Evolutionary conservation across 92 coral and sea anemone species (phyloP), one percentile per base, ranked within the genome.

Genomic region (Palythoa grandis): DNA sequence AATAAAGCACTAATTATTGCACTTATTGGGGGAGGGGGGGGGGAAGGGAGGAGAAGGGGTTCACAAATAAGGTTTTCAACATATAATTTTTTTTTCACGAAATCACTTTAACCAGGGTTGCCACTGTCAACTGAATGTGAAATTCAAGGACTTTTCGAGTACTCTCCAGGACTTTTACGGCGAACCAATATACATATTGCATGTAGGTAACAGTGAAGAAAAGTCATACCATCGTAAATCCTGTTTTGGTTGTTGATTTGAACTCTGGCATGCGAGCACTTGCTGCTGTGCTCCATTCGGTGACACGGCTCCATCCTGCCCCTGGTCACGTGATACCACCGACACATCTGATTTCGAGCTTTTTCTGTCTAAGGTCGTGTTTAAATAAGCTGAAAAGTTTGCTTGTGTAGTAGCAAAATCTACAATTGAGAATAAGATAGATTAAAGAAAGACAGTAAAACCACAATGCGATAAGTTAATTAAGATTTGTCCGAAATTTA

Each of bases 331-430:
- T 73, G 76, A 74, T 15, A 89, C 58, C 82, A 86, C 79, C 20
- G 95, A 85, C 56, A 94, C 89, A 70, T 94, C 98, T 53, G 95
- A 88, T 68, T 93, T 92, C 2, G 98, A 94, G 17, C 91, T 83
- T 61, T 89, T 85, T 82, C 95, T 92, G 40, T 92, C 98, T 63
- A 89, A 69, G 82, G 43, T 88, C 86, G 90, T 50, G 19, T 92
- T 88, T 73, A 92, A 86, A 79, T 92, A 93, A 57, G 86, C 54
- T 35, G 98, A 87, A 74, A 86, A 92, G 87, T 84, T 92, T 6
- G 98, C 47, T 57, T 79, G 98, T 12, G 83, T 84, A 52, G 91
- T 76, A 70, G 68, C 88, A 79, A 94, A 56, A 75, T 93, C 97
- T 93, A 68, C 25, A n/a, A 76, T 69, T 68, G 58, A 29, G 77